Conservation (phyloP, 2,888 invertebrate genomes). For the Trissolcus brochymenae region DNA sequence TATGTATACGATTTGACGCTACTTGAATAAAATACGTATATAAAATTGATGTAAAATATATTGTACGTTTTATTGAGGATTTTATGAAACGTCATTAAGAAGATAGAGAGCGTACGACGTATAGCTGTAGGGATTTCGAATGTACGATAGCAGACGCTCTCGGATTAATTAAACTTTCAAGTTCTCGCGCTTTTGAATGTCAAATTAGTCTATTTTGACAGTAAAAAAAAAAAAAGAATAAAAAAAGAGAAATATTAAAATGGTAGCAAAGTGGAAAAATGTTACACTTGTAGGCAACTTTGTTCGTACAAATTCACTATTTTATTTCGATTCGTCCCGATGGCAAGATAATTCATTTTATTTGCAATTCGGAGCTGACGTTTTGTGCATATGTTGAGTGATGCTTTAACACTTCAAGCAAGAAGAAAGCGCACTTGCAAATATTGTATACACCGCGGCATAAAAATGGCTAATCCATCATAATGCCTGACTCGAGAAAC, state of each 20-base stretch:
- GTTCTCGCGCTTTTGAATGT: too few relatives aligned
- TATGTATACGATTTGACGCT: too few relatives aligned
- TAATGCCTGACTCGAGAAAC: conserved; percentile 15
- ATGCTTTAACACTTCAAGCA: conserved; percentile 2
- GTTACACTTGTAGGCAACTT: too few relatives aligned
- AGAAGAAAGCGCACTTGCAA: conserved; percentile 12
- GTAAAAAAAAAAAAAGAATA: too few relatives aligned
- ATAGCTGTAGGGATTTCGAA: not conserved
- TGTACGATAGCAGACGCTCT: not conserved
- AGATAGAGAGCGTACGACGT: not conserved
- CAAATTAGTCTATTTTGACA: too few relatives aligned
- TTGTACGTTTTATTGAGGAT: not conserved
- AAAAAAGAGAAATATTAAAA: too few relatives aligned
- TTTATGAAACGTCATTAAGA: conserved; percentile 3
- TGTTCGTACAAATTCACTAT: not conserved
- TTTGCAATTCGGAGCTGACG: not conserved
- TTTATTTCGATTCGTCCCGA: conserved; percentile 1
- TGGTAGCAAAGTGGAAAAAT: too few relatives aligned
- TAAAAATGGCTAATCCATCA: conserved; percentile 27
- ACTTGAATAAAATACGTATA: not conserved
- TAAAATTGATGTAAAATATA: conserved; percentile 3
- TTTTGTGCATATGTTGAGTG: conserved; percentile 6
- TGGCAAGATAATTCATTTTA: not conserved
- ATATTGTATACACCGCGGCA: conserved; percentile 2
- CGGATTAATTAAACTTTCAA: too few relatives aligned